Conservation (phyloP, 2,797 vertebrate species). For the Falco naumanni region DNA sequence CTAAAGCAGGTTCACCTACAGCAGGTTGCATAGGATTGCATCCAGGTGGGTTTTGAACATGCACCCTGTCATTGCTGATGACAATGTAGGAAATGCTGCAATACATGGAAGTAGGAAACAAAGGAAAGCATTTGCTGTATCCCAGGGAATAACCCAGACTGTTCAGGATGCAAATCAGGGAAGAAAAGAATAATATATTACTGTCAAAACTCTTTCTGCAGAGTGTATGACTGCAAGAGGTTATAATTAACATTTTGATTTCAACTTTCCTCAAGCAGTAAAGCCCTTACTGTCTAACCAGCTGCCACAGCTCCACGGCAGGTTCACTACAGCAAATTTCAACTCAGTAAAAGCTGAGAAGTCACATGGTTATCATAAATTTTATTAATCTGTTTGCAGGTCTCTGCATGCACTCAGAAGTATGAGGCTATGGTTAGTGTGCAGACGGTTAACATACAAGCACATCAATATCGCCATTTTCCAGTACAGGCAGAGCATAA, state of each 20-base stretch:
- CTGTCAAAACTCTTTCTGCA: background rate
- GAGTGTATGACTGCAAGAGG: background rate
- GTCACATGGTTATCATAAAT: background rate
- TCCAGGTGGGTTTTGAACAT: background rate
- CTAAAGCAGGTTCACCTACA: no score
- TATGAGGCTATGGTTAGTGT: background rate
- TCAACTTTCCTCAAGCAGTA: background rate
- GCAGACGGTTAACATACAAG: background rate
- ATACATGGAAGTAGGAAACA: background rate
- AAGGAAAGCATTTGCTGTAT: accelerated
- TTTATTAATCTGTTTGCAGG: background rate
- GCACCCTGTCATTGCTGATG: background rate
- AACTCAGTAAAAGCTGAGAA: background rate
- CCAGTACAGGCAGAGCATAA: background rate
- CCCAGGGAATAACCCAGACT: background rate
- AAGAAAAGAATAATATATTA: background rate
- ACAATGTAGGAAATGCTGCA: background rate
- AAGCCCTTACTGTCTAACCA: background rate
- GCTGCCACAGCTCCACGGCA: background rate
- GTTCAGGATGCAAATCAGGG: background rate
- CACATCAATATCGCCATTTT: background rate
- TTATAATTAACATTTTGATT: background rate
- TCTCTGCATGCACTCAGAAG: background rate
- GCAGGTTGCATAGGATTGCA: no score
- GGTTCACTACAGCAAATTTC: background rate